These are phyloP conservation scores for Aphelocoma californica DNA, from an alignment of 2,797 vertebrate species.

Conservation along the genomic window DNA sequence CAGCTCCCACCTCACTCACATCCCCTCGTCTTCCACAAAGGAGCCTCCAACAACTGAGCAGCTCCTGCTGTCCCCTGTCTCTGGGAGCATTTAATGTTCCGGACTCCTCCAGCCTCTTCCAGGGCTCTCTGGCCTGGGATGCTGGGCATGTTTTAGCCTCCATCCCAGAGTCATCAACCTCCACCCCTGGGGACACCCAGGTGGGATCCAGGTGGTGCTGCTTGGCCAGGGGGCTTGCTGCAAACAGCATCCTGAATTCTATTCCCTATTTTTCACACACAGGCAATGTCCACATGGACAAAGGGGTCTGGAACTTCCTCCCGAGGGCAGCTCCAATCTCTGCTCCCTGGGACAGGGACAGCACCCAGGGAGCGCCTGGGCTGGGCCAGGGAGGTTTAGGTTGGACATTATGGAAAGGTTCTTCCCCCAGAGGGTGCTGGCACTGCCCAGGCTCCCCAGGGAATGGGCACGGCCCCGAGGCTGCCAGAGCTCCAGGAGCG, in stretches of 20 bases:
- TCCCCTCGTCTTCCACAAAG: background rate
- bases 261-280: rapidly evolving
- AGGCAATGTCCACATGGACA: rapidly evolving
- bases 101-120: rapidly evolving
- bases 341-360: background rate
- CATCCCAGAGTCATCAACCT: rapidly evolving
- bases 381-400: rapidly evolving
- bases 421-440: background rate
- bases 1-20: background rate
- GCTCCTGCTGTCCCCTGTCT: background rate
- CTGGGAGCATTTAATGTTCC: background rate
- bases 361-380: rapidly evolving
- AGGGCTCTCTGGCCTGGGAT: background rate
- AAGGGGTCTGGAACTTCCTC: background rate
- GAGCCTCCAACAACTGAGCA: background rate
- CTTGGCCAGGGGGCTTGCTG: background rate
- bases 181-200: background rate
- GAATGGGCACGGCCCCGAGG: background rate
- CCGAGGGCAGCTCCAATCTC: rapidly evolving
- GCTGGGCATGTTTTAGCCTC: rapidly evolving
- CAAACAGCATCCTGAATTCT: background rate
- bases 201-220: background rate
- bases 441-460: background rate
- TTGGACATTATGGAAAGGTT: rapidly evolving
- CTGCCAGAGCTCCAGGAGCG: background rate